phyloP scores from a whole-genome alignment of 1,140 invertebrate species.

The Lordiphosa clarofinis region DNA sequence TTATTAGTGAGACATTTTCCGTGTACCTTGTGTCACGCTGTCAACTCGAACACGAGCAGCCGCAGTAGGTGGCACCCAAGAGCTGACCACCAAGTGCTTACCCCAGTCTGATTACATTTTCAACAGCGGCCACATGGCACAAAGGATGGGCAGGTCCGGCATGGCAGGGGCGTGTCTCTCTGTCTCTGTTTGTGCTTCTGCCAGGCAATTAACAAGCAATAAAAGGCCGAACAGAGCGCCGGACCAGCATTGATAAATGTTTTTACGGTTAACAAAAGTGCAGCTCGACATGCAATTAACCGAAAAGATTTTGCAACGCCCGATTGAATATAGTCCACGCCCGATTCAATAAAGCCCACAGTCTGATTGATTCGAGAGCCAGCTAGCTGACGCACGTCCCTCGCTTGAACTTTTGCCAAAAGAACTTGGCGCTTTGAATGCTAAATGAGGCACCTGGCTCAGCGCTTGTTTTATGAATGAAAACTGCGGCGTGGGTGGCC shows the following conservation, averaged over 20 bases:
- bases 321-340: conserved; percentile 55
- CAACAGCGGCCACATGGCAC: conserved; percentile 29
- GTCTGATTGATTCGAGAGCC: conserved; percentile 38
- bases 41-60: neutral
- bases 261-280: conserved; percentile 47
- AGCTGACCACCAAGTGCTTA: conserved; percentile 44
- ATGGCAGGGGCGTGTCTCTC: conserved; percentile 42
- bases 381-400: conserved; percentile 38
- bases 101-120: conserved; percentile 49
- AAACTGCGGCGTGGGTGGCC: conserved; percentile 60
- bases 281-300: conserved; percentile 51
- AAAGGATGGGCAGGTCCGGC: conserved; percentile 46
- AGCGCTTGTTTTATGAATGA: conserved; percentile 55
- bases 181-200: conserved; percentile 61
- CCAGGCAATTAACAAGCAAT: conserved; percentile 75
- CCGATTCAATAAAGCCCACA: conserved; percentile 53
- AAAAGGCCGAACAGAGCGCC: conserved; percentile 36
- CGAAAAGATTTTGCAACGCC: conserved; percentile 52
- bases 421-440: conserved; percentile 55
- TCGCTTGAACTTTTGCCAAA: conserved; percentile 65
- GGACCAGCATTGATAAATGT: conserved; percentile 48
- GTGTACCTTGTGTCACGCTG: conserved; percentile 26
- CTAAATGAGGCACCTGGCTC: conserved; percentile 51
- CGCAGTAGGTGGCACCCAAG: no score
- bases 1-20: neutral